Evolutionary conservation across 1,140 invertebrate genomes (phyloP).

Genomic region (Idris sp.): DNA sequence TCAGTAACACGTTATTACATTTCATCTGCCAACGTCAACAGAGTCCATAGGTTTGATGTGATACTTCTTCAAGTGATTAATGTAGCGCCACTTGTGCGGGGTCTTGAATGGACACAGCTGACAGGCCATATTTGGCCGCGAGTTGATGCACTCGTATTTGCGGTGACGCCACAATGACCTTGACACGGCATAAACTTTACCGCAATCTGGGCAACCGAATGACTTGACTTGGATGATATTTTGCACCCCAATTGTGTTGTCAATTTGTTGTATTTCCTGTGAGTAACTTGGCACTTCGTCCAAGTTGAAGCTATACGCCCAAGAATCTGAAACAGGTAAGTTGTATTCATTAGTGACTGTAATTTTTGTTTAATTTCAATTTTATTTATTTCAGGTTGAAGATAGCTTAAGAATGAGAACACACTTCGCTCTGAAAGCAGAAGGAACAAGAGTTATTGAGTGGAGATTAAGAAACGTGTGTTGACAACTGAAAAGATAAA

Average conservation of each 20-base stretch:
- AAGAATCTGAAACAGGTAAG: slow-evolving; percentile 44
- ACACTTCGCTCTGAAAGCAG: slow-evolving; percentile 16
- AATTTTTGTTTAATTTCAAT: no score
- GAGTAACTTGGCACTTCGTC: slow-evolving; percentile 23
- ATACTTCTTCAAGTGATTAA: slow-evolving; percentile 70
- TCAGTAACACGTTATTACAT: slow-evolving; percentile 34
- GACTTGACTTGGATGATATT: slow-evolving; percentile 12
- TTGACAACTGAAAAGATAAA: no score
- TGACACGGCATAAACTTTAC: slow-evolving; percentile 55
- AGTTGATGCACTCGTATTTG: slow-evolving; percentile 76
- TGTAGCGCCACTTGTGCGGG: slow-evolving; percentile 73
- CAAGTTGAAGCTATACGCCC: slow-evolving; percentile 25
- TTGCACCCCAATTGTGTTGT: slow-evolving; percentile 6
- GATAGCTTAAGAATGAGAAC: no score
- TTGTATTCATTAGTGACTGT: no score
- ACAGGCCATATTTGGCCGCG: slow-evolving; percentile 73
- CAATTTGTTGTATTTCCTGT: slow-evolving; percentile 13
- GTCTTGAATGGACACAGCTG: slow-evolving; percentile 75
- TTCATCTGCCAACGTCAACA: slow-evolving; percentile 16
- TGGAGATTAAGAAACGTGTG: slow-evolving; percentile 18
- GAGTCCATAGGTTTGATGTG: slow-evolving; percentile 42
- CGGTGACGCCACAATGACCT: slow-evolving; percentile 64
- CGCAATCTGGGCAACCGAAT: slow-evolving; percentile 51
- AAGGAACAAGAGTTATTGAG: neutral
- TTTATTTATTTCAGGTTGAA: no score